Evolutionary conservation across 1,140 invertebrate genomes (phyloP), one percentile per base, ranked within the genome.

Genomic region (Trachelipus rathkii): DNA sequence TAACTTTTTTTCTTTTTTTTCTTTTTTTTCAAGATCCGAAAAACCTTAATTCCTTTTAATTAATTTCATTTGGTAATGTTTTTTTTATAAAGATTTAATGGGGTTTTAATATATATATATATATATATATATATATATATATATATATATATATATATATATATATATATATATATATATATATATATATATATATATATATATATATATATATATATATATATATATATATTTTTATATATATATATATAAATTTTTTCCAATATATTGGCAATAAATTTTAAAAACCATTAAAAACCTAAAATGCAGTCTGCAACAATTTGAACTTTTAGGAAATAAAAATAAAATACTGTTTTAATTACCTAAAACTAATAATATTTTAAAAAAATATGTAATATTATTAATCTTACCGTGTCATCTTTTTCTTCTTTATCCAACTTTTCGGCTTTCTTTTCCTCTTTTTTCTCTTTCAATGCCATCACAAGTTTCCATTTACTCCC

Each of bases 401-500:
- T 33, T 33, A 74, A 69, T 75, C 77, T 78, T 73, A 78, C 77
- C 77, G 71, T 33, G 53, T 72, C 24, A 33, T 76, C 77, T 13
- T 76, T 73, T 73, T 76, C 79, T 53, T 60, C 50, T 60, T 60
- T 70, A n/a, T 50, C 43, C 10, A 44, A 73, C 24, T 80, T 78
- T 70, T 82, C 78, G 19, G 78, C 75, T 74, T 82, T 82, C 78
- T 91, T 93, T 85, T 94, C 93, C 10, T 93, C 92, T 86, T 95
- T 95, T 75, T 92, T 87, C 83, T 95, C 93, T 84, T 95, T 95
- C 44, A 95, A 83, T 8, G 93, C 93, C 85, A 95, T 95, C 11
- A 95, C 84, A 21, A 95, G 85, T 84, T 95, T 94, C 94, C 94
- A 95, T 85, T 94, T 95, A 82, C 93, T 94, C 43, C 91, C 75